Base-by-base conservation (phyloP, 2,797 vertebrate species). In the Squalus acanthias region DNA sequence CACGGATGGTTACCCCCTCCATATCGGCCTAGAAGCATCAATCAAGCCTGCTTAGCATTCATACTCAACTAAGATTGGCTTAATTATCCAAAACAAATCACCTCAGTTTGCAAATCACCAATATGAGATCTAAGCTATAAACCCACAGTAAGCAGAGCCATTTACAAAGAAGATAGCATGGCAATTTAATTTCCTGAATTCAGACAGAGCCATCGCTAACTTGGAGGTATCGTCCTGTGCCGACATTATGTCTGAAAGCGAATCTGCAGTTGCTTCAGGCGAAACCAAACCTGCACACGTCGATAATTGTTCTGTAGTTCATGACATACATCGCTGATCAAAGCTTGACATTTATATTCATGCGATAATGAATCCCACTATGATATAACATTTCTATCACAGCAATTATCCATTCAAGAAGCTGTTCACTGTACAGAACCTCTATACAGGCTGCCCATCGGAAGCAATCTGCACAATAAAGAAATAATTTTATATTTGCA, bases 1-100 rank as follows among this genome's bases (percentile, higher is more conserved):
- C 70, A 60, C 60, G 70, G 50, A 76, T 95, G 70, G 94, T 33
- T 74, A 33, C 12, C 53, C 69, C 29, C 15, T 29, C 72, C 50
- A 10, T 76, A 33, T 76, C 50, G 29, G 70, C 70, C 69, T 33
- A 20, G 24, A 53, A 53, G 12, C 70, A 95, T 95, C 50, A 17
- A 95, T 95, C 94, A 95, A 72, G 50, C 12, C 70, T 33, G 57
- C 70, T 95, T 95, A 74, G 50, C 29, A 95, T 60, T 95, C 17
- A 57, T 57, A 74, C 33, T 95, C 94, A 76, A 95, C 39, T 46
- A 95, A 63, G 70, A 60, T 33, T 95, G 70, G 70, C 29, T 95
- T 95, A 95, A 95, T 95, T 95, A 74, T 76, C 94, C 94, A 95
- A 95, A 95, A 95, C 94, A 95, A 95, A 60, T 95, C 26, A 76